Conservation (phyloP, 2,113 vertebrate genomes). For the Lynx canadensis region DNA sequence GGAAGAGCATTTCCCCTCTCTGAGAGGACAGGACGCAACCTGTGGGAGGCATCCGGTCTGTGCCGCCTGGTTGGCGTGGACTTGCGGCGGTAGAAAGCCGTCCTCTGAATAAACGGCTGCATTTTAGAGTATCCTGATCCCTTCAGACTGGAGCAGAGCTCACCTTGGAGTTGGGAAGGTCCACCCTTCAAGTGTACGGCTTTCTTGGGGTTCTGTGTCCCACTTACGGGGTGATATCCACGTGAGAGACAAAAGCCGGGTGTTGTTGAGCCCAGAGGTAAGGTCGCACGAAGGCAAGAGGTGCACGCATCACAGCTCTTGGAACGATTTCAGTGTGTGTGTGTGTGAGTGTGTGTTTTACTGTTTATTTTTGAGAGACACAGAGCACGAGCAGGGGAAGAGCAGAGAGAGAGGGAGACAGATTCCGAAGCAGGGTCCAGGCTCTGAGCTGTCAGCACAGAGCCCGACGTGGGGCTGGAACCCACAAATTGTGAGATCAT, state of each 20-base stretch:
- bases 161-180: background rate
- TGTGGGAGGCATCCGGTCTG: background rate
- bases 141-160: background rate
- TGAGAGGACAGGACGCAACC: background rate
- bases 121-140: background rate
- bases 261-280: background rate
- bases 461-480: too few relatives aligned
- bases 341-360: too few relatives aligned
- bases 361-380: too few relatives aligned
- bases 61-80: background rate
- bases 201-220: background rate
- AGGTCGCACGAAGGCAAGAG: background rate
- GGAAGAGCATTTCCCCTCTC: background rate
- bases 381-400: too few relatives aligned
- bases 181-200: background rate
- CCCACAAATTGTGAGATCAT: too few relatives aligned
- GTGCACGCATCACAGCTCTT: background rate
- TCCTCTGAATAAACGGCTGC: background rate
- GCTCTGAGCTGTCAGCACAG: too few relatives aligned
- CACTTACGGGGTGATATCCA: background rate
- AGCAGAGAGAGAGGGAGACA: too few relatives aligned
- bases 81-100: background rate
- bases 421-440: too few relatives aligned
- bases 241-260: background rate
- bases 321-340: background rate